Conservation (phyloP, 2,888 invertebrate species). For the Synergus itoensis region DNA sequence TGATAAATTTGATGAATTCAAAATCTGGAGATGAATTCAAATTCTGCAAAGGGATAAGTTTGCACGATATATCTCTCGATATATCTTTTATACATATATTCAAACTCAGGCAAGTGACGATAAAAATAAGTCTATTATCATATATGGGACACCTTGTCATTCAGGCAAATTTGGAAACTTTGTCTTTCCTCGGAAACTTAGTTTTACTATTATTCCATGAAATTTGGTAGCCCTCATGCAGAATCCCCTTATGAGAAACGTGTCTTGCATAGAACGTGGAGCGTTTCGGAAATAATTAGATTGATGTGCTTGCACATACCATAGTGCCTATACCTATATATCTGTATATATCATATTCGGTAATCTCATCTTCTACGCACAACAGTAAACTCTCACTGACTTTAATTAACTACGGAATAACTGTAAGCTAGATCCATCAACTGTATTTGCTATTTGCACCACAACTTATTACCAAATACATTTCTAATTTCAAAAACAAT, state of each 20-base stretch:
- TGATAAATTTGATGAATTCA: not conserved
- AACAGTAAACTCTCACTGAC: slow-evolving; percentile 21
- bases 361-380: slow-evolving; percentile 27
- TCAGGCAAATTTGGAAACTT: not conserved
- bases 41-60: not conserved
- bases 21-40: not conserved
- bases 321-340: not conserved
- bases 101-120: not conserved
- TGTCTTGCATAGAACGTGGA: slow-evolving; percentile 65
- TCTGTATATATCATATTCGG: not conserved
- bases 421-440: not conserved
- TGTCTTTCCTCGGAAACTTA: not conserved
- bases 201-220: slow-evolving; percentile 12
- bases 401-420: slow-evolving; percentile 31
- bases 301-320: slow-evolving; percentile 43
- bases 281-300: slow-evolving; percentile 58
- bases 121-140: not conserved
- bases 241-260: slow-evolving; percentile 56
- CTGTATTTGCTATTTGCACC: not conserved
- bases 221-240: not conserved
- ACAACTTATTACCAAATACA: not conserved
- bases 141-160: not conserved
- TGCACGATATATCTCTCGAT: not conserved
- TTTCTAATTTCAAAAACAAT: not conserved
- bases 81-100: not conserved